Evolutionary conservation across 2,888 invertebrate genomes (phyloP).

Genomic region (Cataglyphis altisquamis): DNA sequence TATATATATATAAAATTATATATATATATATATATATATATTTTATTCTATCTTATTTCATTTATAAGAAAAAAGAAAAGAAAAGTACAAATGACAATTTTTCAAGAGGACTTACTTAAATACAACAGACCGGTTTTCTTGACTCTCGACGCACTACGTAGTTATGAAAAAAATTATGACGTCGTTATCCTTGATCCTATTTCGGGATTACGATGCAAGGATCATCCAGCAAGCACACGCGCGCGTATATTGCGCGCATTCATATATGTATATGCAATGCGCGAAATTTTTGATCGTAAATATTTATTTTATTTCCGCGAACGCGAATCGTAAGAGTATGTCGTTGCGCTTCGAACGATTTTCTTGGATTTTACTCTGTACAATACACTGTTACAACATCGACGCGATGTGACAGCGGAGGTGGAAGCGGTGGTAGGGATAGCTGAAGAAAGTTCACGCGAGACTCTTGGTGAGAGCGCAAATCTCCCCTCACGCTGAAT

Average conservation of each 20-base stretch:
- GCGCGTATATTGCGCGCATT: background rate
- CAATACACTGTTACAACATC: constrained; percentile 53
- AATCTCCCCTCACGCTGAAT: constrained; percentile 48
- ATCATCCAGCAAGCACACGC: background rate
- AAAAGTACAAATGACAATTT: background rate
- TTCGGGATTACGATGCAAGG: constrained; percentile 46
- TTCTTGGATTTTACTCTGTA: constrained; percentile 66
- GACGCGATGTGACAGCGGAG: constrained; percentile 17
- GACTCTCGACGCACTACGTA: background rate
- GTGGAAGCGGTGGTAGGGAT: constrained; percentile 60
- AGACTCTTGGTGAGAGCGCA: constrained; percentile 8
- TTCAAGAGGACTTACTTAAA: constrained; percentile 31
- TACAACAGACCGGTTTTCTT: constrained; percentile 44
- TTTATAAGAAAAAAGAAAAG: background rate
- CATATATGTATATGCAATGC: background rate
- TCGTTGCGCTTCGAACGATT: background rate
- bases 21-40: background rate
- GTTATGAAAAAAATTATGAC: constrained; percentile 38
- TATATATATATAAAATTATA: background rate
- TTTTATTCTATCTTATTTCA: background rate
- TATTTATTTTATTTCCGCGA: background rate
- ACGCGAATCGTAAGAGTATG: constrained; percentile 47
- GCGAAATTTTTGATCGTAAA: background rate
- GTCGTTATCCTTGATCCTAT: constrained; percentile 58
- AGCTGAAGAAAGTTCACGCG: constrained; percentile 64